These are phyloP conservation scores for Xylota segnis DNA, from an alignment of 2,888 invertebrate genomes.

Conservation along the genomic window DNA sequence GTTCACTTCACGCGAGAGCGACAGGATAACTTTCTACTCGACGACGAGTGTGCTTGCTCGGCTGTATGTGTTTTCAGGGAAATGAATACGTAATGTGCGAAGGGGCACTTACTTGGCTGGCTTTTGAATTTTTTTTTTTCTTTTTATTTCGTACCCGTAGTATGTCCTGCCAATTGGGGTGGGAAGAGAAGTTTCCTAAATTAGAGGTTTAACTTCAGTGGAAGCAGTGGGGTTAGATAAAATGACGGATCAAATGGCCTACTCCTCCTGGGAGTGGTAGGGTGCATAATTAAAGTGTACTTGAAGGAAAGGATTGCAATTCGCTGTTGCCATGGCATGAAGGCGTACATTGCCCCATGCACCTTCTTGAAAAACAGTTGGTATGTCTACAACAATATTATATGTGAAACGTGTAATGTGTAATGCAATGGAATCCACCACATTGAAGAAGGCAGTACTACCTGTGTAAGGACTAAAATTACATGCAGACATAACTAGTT, in stretches of 20 bases:
- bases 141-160: slow-evolving; percentile 17
- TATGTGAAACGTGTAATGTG: no score
- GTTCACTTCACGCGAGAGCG: slow-evolving; percentile 70
- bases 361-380: no score
- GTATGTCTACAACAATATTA: no score
- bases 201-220: slow-evolving; percentile 64
- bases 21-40: slow-evolving; percentile 67
- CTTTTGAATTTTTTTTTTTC: slow-evolving; percentile 42
- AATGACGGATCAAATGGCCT: slow-evolving; percentile 38
- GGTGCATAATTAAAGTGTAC: slow-evolving; percentile 60
- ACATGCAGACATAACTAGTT: no score
- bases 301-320: slow-evolving; percentile 18
- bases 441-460: no score
- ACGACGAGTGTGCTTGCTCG: slow-evolving; percentile 15
- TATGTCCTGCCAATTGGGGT: slow-evolving; percentile 23
- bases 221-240: slow-evolving; percentile 18
- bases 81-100: slow-evolving; percentile 72
- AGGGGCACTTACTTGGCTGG: slow-evolving; percentile 60
- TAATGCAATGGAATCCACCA: no score
- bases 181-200: slow-evolving; percentile 43
- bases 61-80: slow-evolving; percentile 56
- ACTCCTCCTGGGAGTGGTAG: slow-evolving; percentile 5
- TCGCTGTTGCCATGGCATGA: slow-evolving; percentile 8
- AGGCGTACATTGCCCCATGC: not conserved
- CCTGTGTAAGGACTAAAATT: no score